Conservation (phyloP, 1,140 invertebrate species). For the Limonius californicus region DNA sequence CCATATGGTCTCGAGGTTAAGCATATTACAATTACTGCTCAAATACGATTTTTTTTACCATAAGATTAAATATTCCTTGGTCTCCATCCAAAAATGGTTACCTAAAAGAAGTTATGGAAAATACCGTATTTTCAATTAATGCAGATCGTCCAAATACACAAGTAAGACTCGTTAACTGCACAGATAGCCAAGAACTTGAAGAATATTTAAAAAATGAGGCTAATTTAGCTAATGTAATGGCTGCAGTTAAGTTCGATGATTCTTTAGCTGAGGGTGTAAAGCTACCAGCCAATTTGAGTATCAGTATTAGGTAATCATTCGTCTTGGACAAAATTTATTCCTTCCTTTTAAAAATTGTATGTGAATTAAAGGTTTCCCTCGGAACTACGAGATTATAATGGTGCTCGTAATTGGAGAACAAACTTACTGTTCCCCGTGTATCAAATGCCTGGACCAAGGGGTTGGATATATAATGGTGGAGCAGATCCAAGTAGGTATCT, state of each 20-base stretch:
- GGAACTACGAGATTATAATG: background rate
- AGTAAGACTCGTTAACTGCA: background rate
- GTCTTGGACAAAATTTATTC: no score
- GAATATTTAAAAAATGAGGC: background rate
- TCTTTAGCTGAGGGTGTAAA: slow-evolving; percentile 18
- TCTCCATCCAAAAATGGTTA: background rate
- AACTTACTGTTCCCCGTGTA: slow-evolving; percentile 17
- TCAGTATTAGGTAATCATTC: background rate
- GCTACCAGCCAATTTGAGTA: background rate
- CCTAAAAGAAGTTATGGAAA: slow-evolving; percentile 28
- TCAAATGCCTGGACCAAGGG: slow-evolving; percentile 14
- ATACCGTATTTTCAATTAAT: slow-evolving; percentile 35
- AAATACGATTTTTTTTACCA: no score
- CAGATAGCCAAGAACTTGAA: background rate
- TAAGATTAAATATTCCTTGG: background rate
- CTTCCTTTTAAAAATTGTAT: background rate
- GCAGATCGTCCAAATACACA: background rate
- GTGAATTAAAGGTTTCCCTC: slow-evolving; percentile 18
- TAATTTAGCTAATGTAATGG: slow-evolving; percentile 40
- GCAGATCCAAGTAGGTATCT: slow-evolving; percentile 9
- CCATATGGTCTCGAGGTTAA: no score
- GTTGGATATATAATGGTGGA: background rate
- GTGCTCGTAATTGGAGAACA: slow-evolving; percentile 9
- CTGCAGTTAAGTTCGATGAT: slow-evolving; percentile 54
- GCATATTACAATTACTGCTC: no score